These are phyloP conservation scores for Decapterus maruadsi DNA, from an alignment of 2,797 vertebrate genomes.

Conservation along the genomic window DNA sequence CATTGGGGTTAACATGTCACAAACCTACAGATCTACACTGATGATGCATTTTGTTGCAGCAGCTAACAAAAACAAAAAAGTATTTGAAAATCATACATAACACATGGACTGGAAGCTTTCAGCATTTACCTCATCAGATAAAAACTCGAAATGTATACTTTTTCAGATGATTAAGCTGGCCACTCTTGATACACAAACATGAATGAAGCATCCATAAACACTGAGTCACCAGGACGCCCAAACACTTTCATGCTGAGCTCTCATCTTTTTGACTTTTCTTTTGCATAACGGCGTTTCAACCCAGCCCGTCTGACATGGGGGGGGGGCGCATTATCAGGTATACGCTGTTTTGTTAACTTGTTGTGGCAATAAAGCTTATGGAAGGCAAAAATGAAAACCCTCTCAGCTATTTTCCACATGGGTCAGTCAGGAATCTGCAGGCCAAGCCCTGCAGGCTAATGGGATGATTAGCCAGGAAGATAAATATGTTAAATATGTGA, in stretches of 20 bases:
- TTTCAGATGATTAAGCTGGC: neutral
- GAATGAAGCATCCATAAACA: neutral
- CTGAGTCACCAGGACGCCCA: neutral
- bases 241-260: neutral
- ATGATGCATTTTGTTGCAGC: neutral
- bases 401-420: slow-evolving; percentile 72
- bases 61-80: neutral
- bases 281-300: slow-evolving; percentile 28
- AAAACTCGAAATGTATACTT: neutral
- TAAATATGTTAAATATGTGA: slow-evolving; percentile 64
- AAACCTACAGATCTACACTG: neutral
- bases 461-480: slow-evolving; percentile 64
- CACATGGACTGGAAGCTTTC: neutral
- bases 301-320: slow-evolving; percentile 25
- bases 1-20: neutral
- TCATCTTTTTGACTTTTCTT: slow-evolving; percentile 19
- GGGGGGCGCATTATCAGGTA: slow-evolving; percentile 38
- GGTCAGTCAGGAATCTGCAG: slow-evolving; percentile 61
- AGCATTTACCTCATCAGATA: neutral
- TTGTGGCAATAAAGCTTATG: slow-evolving; percentile 63
- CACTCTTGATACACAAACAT: slow-evolving; percentile 22
- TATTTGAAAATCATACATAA: neutral
- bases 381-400: slow-evolving; percentile 59
- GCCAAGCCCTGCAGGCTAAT: slow-evolving; percentile 56
- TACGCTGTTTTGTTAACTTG: slow-evolving; percentile 65